Evolutionary conservation across 2,888 invertebrate genomes (phyloP), one percentile per base, ranked within the genome.

Genomic region (Oeneis ivallda): DNA sequence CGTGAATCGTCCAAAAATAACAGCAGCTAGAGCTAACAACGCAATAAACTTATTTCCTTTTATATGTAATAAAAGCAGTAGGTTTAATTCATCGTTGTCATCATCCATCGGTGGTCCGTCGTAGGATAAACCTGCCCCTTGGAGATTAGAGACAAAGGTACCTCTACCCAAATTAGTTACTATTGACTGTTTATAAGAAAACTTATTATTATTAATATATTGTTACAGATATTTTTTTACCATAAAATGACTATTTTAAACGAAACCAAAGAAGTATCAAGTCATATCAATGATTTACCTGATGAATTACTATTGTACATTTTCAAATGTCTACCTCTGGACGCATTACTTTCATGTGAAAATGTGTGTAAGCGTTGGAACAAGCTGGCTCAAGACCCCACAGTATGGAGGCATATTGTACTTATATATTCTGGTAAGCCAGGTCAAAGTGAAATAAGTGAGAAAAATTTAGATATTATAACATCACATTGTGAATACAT

Each of bases 261-360:
- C 10, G 52, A 43, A 13, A 59, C 62, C 7, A 43, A 62, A 10
- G 59, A 64, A 49, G 34, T n/a, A 19, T 65, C 39, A 26, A 50
- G 53, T 10, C 26, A 49, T 32, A 80, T 86, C n/a, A 73, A 84
- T 68, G 67, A 71, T 59, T 75, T 92, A 63, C 92, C 92, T 13
- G 84, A 89, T 70, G 92, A 92, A 74, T 72, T 92, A 62, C 62
- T 92, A 47, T 75, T 89, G 54, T 72, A 77, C 52, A 85, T 92
- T 69, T 89, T 92, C 68, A 85, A 83, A 75, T 79, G 75, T 68
- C 76, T 92, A 67, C 77, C 87, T 1, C 59, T 91, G 45, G 84
- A 89, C 11, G 76, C 81, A 1, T 69, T 92, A 62, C 70, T 91
- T 15, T 71, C 71, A 9, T 88, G 89, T 71, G 87, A 88, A 70